Evolutionary conservation across 2,113 vertebrate species (phyloP).

Genomic region (Arothron firmamentum): DNA sequence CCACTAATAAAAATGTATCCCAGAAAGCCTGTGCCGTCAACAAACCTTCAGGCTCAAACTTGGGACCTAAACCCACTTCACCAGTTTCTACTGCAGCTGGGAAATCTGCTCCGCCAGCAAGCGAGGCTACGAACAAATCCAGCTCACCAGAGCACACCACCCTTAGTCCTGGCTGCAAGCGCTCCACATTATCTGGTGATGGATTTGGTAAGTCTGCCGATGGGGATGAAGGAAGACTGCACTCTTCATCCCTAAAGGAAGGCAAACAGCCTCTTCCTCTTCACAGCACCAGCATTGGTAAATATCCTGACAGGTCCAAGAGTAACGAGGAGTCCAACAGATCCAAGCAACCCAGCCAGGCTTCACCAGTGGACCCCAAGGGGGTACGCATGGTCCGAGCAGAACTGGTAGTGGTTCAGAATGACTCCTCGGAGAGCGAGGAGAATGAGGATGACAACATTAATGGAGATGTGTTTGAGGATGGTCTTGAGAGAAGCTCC

Average conservation of each 20-base stretch:
- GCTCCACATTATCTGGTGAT: slow-evolving; percentile 52
- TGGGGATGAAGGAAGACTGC: slow-evolving; percentile 43
- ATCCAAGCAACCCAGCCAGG: slow-evolving; percentile 42
- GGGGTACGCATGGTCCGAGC: slow-evolving; percentile 67
- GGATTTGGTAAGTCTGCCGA: slow-evolving; percentile 48
- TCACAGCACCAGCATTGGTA: slow-evolving; percentile 45
- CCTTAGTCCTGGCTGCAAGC: slow-evolving; percentile 51
- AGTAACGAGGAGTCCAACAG: slow-evolving; percentile 39
- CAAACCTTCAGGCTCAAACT: slow-evolving; percentile 35
- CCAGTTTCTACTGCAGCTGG: slow-evolving; percentile 29
- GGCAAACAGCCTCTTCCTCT: slow-evolving; percentile 39
- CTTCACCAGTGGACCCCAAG: slow-evolving; percentile 42
- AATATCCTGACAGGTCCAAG: slow-evolving; percentile 41
- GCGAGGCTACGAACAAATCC: slow-evolving; percentile 43
- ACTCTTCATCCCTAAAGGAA: slow-evolving; percentile 55
- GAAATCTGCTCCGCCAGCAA: slow-evolving; percentile 42
- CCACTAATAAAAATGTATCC: slow-evolving; percentile 40
- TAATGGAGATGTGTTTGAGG: slow-evolving; percentile 62
- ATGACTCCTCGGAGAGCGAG: slow-evolving; percentile 81
- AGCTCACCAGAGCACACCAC: slow-evolving; percentile 48
- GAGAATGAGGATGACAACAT: slow-evolving; percentile 62
- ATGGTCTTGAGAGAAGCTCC: slow-evolving; percentile 40
- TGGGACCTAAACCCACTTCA: slow-evolving; percentile 42
- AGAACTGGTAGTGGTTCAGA: slow-evolving; percentile 78
- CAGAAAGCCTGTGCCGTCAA: slow-evolving; percentile 9